Percentiles rank a stretch among this genome's conserved stretches.
phyloP scores from a whole-genome alignment of 2,888 invertebrate genomes.

The Helobdella robusta region DNA sequence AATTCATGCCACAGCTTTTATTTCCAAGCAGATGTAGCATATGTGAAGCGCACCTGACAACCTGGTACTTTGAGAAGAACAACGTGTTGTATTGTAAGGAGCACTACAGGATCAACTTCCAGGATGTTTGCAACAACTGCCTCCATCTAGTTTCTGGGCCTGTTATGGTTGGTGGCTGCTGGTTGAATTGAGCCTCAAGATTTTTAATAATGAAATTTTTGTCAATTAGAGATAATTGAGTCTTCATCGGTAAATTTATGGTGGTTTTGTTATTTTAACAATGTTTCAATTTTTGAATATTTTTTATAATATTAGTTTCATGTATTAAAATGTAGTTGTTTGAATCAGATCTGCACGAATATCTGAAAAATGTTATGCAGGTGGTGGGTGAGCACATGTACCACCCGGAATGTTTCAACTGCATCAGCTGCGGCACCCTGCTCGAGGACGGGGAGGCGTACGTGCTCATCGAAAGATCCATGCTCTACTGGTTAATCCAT shows the following conservation, averaged over 20 bases:
- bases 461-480: constrained; percentile 78
- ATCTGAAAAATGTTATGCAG: constrained; percentile 35
- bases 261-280: too few species aligned
- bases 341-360: too few species aligned
- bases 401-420: constrained; percentile 89
- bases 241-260: too few species aligned
- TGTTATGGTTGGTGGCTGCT: constrained; percentile 60
- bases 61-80: constrained; percentile 87
- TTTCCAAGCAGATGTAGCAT: constrained; percentile 67
- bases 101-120: constrained; percentile 78
- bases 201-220: background rate
- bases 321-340: too few species aligned
- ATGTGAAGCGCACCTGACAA: constrained; percentile 71
- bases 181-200: background rate
- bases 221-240: too few species aligned
- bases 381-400: constrained; percentile 85
- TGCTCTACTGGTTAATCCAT: constrained; percentile 66
- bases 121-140: constrained; percentile 81
- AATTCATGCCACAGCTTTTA: background rate
- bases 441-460: constrained; percentile 87
- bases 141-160: constrained; percentile 75
- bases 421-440: constrained; percentile 67
- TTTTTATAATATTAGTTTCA: too few species aligned
- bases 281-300: too few species aligned
- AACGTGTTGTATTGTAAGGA: constrained; percentile 76